Evolutionary conservation across 2,888 invertebrate species (phyloP).

Genomic region (Hecatera dysodea): DNA sequence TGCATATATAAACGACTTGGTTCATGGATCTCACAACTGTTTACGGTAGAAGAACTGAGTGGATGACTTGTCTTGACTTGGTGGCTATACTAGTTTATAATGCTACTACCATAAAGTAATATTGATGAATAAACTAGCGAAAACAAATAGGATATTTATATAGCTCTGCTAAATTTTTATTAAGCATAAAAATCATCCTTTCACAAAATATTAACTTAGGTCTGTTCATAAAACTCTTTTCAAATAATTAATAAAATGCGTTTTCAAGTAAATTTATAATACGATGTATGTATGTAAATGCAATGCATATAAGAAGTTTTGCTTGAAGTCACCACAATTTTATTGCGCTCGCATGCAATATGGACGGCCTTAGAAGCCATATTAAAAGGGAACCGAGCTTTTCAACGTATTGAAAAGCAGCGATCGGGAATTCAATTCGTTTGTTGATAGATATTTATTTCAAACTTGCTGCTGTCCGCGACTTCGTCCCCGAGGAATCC

Average conservation of each 20-base stretch:
- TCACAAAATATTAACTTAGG: background rate
- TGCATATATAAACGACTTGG: too few relatives aligned
- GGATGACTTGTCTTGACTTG: too few relatives aligned
- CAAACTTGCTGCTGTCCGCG: too few relatives aligned
- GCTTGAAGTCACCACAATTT: background rate
- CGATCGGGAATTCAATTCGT: background rate
- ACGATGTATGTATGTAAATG: background rate
- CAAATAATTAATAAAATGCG: background rate
- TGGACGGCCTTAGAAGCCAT: background rate
- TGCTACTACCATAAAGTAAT: too few relatives aligned
- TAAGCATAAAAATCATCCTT: background rate
- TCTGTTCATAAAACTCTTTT: constrained; percentile 1
- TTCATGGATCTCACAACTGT: too few relatives aligned
- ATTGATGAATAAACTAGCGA: too few relatives aligned
- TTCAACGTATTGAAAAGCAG: background rate
- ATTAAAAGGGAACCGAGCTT: background rate
- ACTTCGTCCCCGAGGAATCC: too few relatives aligned
- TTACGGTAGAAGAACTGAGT: too few relatives aligned
- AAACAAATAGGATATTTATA: too few relatives aligned
- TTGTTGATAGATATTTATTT: background rate
- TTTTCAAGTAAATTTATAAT: background rate
- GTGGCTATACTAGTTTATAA: too few relatives aligned
- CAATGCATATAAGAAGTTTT: background rate
- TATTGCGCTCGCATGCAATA: background rate
- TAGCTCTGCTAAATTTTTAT: too few relatives aligned